Evolutionary conservation across 2,888 invertebrate genomes (phyloP), one percentile per base, ranked within the genome.

Genomic region (Sabatieria punctata): DNA sequence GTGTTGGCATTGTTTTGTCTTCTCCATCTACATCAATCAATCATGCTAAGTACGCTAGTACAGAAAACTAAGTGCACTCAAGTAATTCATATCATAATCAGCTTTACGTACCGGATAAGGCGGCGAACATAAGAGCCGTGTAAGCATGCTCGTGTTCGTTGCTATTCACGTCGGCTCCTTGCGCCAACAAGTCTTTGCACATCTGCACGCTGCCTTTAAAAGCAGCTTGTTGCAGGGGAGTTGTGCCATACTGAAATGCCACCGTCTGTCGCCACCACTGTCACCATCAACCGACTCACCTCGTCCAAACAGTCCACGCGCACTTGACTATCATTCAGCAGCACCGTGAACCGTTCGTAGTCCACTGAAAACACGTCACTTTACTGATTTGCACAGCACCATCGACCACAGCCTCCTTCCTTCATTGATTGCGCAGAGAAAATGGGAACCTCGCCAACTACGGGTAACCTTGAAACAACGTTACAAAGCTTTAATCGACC

Each of bases 91-190:
- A 19, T 15, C 13, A 13, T 15, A 13, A 33, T 13, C 33, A 11
- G 33, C n/a, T 13, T 13, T 33, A 33, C 33, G 11, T 22, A 68
- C 93, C 93, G 23, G 89, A 85, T 4, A 97, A 69, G 1, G 88
- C 93, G 15, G 85, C 95, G 69, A 97, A 97, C 73, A 97, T 97
- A 23, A 97, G 72, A 1, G 91, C 80, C 1, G 91, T 85, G 66
- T 97, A 97, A 46, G 80, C 80, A 51, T 91, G 83, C 56, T 85
- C 82, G 66, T 95, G 93, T 61, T 82, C 78, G 49, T 84, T 82
- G 25, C 79, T 78, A 68, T 91, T 88, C 0, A 88, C 85, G 70
- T 91, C 82, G 19, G 89, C 91, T 4, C 93, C 95, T 81, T 88
- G 69, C 15, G 54, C 51, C 36, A 66, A 52, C 26, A 71, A 54